Percentiles rank a stretch among this genome's conserved stretches.
Evolutionary conservation across 2,113 vertebrate species (phyloP).

Genomic region (Poicephalus gulielmi): DNA sequence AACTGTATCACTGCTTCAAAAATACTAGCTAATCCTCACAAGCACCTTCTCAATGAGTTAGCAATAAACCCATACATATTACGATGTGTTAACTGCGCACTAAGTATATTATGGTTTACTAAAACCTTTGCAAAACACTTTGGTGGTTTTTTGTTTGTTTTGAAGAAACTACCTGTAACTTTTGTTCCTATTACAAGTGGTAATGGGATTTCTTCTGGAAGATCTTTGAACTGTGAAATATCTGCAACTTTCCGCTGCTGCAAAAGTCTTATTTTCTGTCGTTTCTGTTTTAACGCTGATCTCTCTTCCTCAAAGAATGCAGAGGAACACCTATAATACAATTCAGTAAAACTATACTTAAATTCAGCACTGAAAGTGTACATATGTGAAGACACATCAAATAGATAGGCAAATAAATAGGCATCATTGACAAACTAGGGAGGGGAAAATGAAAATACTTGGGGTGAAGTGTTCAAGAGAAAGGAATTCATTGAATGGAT

Average conservation of each 20-base stretch:
- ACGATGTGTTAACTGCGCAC: not conserved
- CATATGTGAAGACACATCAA: not conserved
- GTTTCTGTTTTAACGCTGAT: constrained; percentile 91
- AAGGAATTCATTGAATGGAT: accelerated
- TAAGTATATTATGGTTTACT: not conserved
- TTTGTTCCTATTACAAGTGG: constrained; percentile 98
- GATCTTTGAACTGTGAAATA: constrained; percentile 95
- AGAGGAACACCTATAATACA: constrained; percentile 88
- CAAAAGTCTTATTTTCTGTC: constrained; percentile 94
- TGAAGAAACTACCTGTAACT: constrained; percentile 87
- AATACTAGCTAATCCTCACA: not conserved
- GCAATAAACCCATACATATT: accelerated
- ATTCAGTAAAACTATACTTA: not conserved
- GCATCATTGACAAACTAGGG: not conserved
- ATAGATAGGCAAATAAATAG: not conserved
- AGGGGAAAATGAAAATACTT: not conserved
- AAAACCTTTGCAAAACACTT: not conserved
- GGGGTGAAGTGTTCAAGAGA: not conserved
- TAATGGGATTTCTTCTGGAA: constrained; percentile 96
- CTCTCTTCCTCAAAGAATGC: constrained; percentile 98
- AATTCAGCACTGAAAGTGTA: not conserved
- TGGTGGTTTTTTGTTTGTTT: not conserved
- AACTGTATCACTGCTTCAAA: not conserved
- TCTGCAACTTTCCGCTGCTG: constrained; percentile 96
- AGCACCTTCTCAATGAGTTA: not conserved